Percentiles rank a stretch among this genome's conserved stretches.
Conservation (phyloP, 64 coral and sea anemone species). For the Acropora tenuis region DNA sequence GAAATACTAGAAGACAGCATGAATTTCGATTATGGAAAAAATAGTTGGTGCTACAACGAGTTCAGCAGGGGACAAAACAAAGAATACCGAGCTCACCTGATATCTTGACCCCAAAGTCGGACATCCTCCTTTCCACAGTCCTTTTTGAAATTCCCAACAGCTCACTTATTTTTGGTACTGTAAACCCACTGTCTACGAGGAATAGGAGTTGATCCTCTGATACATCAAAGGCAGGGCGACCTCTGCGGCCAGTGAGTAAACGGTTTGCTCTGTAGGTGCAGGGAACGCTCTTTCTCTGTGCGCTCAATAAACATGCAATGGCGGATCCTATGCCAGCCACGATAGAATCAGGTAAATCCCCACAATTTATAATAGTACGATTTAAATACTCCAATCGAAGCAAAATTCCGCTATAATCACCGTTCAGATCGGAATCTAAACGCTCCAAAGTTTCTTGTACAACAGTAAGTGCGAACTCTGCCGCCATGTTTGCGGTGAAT, state of each 20-base stretch:
- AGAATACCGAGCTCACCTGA: conserved; percentile 37
- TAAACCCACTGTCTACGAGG: conserved; percentile 48
- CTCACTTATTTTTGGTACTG: conserved; percentile 49
- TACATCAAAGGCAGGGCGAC: conserved; percentile 52
- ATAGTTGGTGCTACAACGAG: not conserved
- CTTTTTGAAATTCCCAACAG: conserved; percentile 43
- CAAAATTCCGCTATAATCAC: conserved; percentile 15
- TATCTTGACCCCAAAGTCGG: conserved; percentile 44
- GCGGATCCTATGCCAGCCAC: conserved; percentile 36
- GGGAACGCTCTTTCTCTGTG: conserved; percentile 10
- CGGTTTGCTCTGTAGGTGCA: conserved; percentile 3
- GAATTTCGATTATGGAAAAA: conserved; percentile 14
- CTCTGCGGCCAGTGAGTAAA: conserved; percentile 25
- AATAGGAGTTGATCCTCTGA: conserved; percentile 36
- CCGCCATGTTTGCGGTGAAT: not conserved
- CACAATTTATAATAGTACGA: conserved; percentile 13
- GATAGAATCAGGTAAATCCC: conserved; percentile 21
- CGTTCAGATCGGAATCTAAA: not conserved
- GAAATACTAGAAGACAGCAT: not conserved
- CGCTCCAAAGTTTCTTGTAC: not conserved
- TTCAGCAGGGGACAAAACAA: conserved; percentile 11
- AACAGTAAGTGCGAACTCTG: not conserved
- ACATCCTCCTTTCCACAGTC: conserved; percentile 54
- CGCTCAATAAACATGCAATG: conserved; percentile 42
- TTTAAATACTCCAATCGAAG: conserved; percentile 13